Evolutionary conservation across 2,888 invertebrate genomes (phyloP), one percentile per base, ranked within the genome.

Genomic region (Leptopilina myrica): DNA sequence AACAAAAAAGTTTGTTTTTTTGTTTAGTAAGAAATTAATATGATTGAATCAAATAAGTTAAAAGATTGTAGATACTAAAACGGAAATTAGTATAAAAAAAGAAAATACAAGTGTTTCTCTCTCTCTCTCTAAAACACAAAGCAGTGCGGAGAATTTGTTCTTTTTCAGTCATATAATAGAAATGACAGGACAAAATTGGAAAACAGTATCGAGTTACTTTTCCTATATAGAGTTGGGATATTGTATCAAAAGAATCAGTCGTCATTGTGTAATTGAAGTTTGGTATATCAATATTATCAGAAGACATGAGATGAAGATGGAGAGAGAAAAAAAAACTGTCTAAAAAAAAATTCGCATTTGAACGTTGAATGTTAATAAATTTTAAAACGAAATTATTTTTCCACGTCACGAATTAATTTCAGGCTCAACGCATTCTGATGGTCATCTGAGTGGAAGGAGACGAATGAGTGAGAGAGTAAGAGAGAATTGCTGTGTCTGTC

Each of bases 351-450:
- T 33, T 26, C 33, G 14, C 53, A 73, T 11, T 49, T 73, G 14
- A 33, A 26, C 33, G 56, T 7, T n/a, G 56, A 2, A 73, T 26
- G 73, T 53, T 73, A 73, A 26, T 49, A 73, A 33, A 33, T 33
- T 33, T 53, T 73, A 56, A 53, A 53, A n/a, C n/a, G 33, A 56
- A 73, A 73, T 56, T 56, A 73, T 73, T 73, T 73, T 73, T 73
- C 73, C 73, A 56, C 26, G 56, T 73, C 73, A 73, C 26, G 73
- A 73, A 73, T 73, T 73, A 56, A 73, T 73, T 73, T 73, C 53
- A 73, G 56, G 33, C 73, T 56, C 56, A 53, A 73, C 73, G 73
- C 73, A 73, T 73, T 73, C 56, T 73, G 56, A 56, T 73, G 73
- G 53, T 73, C 73, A 73, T 33, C 33, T 56, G n/a, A 73, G 73